Percentiles rank a stretch among this genome's conserved stretches.
Conservation (phyloP, 2,797 vertebrate species). For the Sebastes miniatus region DNA sequence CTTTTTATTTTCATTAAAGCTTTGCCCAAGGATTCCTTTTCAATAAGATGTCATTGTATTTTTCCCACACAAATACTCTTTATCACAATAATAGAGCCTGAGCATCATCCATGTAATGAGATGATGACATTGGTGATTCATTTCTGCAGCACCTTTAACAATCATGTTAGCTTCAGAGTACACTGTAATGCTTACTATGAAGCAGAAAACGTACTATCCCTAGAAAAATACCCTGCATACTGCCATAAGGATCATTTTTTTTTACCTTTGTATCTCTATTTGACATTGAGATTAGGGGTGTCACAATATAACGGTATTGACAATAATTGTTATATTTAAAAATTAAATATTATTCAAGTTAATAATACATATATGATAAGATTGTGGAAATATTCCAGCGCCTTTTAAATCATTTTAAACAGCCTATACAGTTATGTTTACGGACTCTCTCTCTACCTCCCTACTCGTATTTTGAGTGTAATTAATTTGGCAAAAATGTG, state of each 20-base stretch:
- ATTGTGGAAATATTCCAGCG: too few species aligned
- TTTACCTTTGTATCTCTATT: not conserved
- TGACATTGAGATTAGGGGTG: not conserved
- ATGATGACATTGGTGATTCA: not conserved
- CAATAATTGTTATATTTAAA: too few species aligned
- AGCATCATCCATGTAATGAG: not conserved
- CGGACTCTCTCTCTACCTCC: too few species aligned
- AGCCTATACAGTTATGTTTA: too few species aligned
- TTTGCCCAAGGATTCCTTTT: not conserved
- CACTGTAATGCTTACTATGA: not conserved
- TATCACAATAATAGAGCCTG: not conserved
- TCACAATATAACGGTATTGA: not conserved
- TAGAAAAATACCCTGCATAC: not conserved
- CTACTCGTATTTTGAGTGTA: too few species aligned
- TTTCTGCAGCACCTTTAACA: not conserved
- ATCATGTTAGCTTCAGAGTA: not conserved
- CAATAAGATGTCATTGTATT: not conserved
- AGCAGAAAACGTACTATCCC: not conserved
- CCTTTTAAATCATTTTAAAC: too few species aligned
- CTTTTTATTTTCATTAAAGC: not conserved
- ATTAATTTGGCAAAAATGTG: too few species aligned
- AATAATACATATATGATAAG: too few species aligned
- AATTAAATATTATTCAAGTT: too few species aligned
- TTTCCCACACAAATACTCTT: not conserved
- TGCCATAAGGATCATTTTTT: not conserved